phyloP scores from a whole-genome alignment of 1,140 invertebrate genomes.

The Halesus radiatus region DNA sequence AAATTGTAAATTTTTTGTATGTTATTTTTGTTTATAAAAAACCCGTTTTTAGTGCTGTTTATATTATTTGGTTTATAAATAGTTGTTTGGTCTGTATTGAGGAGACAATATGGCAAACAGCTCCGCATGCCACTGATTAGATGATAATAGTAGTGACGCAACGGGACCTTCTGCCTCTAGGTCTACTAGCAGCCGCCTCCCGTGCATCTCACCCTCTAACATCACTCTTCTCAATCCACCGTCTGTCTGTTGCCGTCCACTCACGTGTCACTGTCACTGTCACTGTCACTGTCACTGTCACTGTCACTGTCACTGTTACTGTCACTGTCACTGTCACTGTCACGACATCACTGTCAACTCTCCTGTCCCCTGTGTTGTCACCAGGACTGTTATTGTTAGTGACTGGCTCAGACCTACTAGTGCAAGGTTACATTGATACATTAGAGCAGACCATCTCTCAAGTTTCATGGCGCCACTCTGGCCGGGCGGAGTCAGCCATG shows the following conservation, averaged over 20 bases:
- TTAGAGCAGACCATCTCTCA: conserved; percentile 59
- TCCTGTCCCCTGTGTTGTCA: conserved; percentile 12
- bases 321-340: too few species aligned
- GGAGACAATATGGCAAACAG: conserved; percentile 30
- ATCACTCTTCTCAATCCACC: conserved; percentile 26
- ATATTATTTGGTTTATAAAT: conserved; percentile 48
- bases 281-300: conserved; percentile 5
- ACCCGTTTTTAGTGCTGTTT: conserved; percentile 49
- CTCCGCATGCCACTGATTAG: conserved; percentile 48
- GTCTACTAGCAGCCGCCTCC: conserved; percentile 1
- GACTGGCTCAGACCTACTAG: conserved; percentile 51
- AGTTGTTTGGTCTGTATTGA: conserved; percentile 39
- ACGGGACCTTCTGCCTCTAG: background rate
- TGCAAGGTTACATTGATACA: conserved; percentile 49
- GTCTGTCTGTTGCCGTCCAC: background rate
- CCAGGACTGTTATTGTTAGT: conserved; percentile 48
- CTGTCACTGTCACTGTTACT: background rate
- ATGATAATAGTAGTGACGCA: conserved; percentile 1
- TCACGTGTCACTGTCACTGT: conserved; percentile 24
- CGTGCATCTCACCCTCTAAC: conserved; percentile 40
- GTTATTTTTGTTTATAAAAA: conserved; percentile 45
- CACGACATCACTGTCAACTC: background rate
- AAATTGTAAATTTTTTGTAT: conserved; percentile 50
- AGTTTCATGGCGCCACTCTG: conserved; percentile 58
- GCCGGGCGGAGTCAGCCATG: conserved; percentile 54